Evolutionary conservation across 2,888 invertebrate genomes (phyloP), one percentile per base, ranked within the genome.

Genomic region (Acrobeloides nanus): DNA sequence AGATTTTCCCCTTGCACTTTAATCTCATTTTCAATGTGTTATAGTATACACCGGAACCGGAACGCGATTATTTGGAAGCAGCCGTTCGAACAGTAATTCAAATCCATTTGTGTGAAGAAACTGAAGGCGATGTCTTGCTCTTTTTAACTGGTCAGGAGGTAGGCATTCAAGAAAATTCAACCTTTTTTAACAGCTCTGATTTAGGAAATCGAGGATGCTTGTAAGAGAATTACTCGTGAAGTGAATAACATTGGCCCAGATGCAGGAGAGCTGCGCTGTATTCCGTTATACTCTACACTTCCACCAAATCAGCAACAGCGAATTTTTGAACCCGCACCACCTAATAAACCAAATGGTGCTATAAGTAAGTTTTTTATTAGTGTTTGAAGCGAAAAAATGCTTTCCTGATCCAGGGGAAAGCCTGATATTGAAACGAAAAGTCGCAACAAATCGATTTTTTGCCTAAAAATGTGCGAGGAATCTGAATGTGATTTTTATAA

Each of bases 131-230:
- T 75, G 82, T 95, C 21, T 75, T 97, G 0, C 80, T 97, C 44
- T 95, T 95, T 74, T 80, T 93, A 33, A 88, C 87, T 6, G 82
- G 82, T 37, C 82, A 83, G 74, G 82, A 83, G 79, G 95, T n/a
- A n/a, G n/a, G n/a, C n/a, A n/a, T n/a, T n/a, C n/a, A n/a, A n/a
- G n/a, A n/a, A n/a, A 75, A 82, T 95, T 25, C 75, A 95, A 0
- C 80, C 95, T 44, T 95, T 95, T 74, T 80, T 93, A 33, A 88
- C 87, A 6, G 82, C 82, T 37, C 82, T 83, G 74, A 82, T 54
- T 77, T 82, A 83, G 79, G 95, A 99, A 79, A 99, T 99, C 47
- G 97, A 99, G 76, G 95, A 95, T 70, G 95, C 97, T 0, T 99
- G 97, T 74, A 95, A 97, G 74, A 79, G 93, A 62, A 89, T 99